These are phyloP conservation scores for Drusus annulatus DNA, from an alignment of 1,140 invertebrate species.

Conservation along the genomic window DNA sequence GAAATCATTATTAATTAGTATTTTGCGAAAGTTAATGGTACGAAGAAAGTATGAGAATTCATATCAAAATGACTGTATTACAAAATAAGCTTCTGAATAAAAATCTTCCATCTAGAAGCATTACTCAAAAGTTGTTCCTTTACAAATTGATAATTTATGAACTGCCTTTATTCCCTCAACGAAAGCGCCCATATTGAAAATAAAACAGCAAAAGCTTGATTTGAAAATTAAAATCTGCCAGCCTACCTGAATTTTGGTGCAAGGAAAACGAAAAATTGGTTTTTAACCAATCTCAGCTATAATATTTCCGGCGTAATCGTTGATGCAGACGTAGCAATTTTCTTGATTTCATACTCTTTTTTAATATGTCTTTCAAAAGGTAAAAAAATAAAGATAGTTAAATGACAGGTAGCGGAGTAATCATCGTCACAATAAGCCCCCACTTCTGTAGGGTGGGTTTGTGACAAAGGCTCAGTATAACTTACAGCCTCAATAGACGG, in stretches of 20 bases:
- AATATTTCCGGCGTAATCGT: slow-evolving; percentile 46
- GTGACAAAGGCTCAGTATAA: slow-evolving; percentile 47
- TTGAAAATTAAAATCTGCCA: too few relatives aligned
- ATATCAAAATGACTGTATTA: too few relatives aligned
- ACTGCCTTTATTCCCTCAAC: too few relatives aligned
- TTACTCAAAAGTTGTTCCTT: too few relatives aligned
- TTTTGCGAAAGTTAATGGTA: too few relatives aligned
- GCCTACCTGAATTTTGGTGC: neutral
- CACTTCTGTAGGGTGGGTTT: slow-evolving; percentile 35
- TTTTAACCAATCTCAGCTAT: slow-evolving; percentile 56
- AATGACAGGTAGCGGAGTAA: slow-evolving; percentile 58
- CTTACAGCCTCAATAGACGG: slow-evolving; percentile 43
- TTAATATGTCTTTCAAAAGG: slow-evolving; percentile 49
- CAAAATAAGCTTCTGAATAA: too few relatives aligned
- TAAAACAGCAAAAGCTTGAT: too few relatives aligned
- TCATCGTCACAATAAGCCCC: slow-evolving; percentile 57
- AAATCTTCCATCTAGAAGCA: too few relatives aligned
- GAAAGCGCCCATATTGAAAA: too few relatives aligned
- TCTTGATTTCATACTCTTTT: slow-evolving; percentile 53
- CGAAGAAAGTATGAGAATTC: too few relatives aligned
- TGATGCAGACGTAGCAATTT: slow-evolving; percentile 54
- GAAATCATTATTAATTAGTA: too few relatives aligned
- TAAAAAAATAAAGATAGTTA: slow-evolving; percentile 53
- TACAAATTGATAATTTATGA: too few relatives aligned
- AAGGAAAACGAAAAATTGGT: slow-evolving; percentile 47